phyloP scores from a whole-genome alignment of 2,113 vertebrate species.

The Rhodinocichla rosea region DNA sequence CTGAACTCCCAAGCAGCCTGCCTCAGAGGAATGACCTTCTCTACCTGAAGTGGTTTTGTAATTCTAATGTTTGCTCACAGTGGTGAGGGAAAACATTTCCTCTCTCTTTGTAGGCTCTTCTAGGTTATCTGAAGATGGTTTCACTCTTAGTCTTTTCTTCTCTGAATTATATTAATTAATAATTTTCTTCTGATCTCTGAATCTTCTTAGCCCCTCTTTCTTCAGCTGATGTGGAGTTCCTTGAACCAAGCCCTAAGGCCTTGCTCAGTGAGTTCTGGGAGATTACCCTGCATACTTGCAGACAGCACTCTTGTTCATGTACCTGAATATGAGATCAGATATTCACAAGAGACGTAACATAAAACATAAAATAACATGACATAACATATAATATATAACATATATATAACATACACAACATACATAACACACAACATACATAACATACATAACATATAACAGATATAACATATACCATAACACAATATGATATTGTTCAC shows the following conservation, averaged over 20 bases:
- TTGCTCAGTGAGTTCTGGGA: background rate
- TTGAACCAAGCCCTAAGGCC: background rate
- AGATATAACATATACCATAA: too few species aligned
- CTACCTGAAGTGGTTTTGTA: background rate
- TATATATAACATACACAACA: too few species aligned
- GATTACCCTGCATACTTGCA: background rate
- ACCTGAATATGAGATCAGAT: background rate
- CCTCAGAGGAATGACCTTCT: background rate
- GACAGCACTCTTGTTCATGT: background rate
- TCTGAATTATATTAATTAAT: background rate
- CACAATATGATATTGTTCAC: background rate
- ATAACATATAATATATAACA: background rate
- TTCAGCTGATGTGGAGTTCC: background rate
- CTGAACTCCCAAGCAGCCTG: background rate
- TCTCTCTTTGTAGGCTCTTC: background rate
- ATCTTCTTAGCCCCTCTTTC: background rate
- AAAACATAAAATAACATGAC: too few species aligned
- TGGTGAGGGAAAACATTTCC: background rate
- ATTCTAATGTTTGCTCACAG: background rate
- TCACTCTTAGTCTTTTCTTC: background rate
- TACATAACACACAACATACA: too few species aligned
- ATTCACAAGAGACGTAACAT: background rate
- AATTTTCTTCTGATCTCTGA: background rate
- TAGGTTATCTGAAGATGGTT: background rate
- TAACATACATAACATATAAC: background rate